phyloP scores from a whole-genome alignment of 2,113 vertebrate genomes.

The Irena cyanogastra region DNA sequence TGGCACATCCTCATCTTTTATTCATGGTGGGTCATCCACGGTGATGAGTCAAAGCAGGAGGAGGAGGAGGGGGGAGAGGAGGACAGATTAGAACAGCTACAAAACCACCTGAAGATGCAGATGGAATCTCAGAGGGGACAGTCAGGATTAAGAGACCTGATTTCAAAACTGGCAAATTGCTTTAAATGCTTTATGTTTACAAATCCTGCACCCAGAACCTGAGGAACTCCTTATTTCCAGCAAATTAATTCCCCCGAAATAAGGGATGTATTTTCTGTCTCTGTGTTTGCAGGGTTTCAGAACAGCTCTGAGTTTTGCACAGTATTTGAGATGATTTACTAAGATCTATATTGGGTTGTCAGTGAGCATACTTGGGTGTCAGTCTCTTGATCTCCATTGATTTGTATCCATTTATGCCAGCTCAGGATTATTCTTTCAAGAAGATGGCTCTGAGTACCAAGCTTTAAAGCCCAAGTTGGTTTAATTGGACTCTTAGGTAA shows the following conservation, averaged over 20 bases:
- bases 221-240: neutral
- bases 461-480: conserved; percentile 5
- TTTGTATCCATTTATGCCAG: neutral
- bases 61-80: neutral
- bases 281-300: neutral
- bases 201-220: neutral
- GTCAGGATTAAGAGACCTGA: neutral
- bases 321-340: neutral
- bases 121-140: neutral
- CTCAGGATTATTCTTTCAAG: neutral
- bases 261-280: neutral
- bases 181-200: neutral
- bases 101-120: neutral
- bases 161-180: neutral
- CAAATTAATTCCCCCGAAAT: neutral
- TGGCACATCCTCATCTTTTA: neutral
- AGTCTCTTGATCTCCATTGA: neutral
- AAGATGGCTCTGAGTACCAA: neutral
- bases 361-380: neutral
- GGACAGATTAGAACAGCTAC: neutral
- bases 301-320: neutral
- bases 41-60: neutral
- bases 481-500: neutral
- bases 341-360: neutral
- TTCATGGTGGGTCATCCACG: neutral